Evolutionary conservation across 2,888 invertebrate genomes (phyloP), one percentile per base, ranked within the genome.

Genomic region (Apantesis nais): DNA sequence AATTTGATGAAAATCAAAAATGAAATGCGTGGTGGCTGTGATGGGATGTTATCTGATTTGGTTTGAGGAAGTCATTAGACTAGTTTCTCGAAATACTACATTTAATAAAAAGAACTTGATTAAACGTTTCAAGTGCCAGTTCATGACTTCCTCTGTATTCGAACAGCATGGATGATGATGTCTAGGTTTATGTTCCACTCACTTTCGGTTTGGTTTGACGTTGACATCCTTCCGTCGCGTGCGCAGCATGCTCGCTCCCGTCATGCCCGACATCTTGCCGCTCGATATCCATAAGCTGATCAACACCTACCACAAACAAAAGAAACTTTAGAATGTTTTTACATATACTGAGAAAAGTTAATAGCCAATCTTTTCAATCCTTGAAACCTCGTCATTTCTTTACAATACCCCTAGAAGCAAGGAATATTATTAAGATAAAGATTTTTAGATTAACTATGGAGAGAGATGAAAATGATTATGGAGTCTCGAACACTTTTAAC

Each of bases 121-220:
- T 16, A 5, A 58, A 16, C 16, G 29, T 58, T 58, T 58, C 29
- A 58, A 14, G 7, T 29, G 58, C 16, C 39, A 41, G 41, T 14
- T n/a, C 16, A 41, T 68, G 58, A 62, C 34, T 72, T 67, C 58
- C 62, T 31, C 29, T 52, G 41, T 41, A 52, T 16, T 22, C 69
- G 25, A 34, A 55, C 8, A 29, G 48, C 66, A 58, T 62, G 61
- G 71, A 41, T 71, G 70, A 68, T 70, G 58, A 68, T 64, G 71
- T n/a, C 61, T 72, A 74, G 70, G 64, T 68, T 62, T 73, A 29
- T 62, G 67, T 75, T 48, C 44, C 77, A 89, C 95, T 96, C 92
- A 97, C 97, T 97, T 97, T 89, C 98, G 96, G 93, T 98, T 98
- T 79, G 98, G 98, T 90, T 98, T 98, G 95, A 98, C 96, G 95